A percentile compares a stretch with the other conserved stretches of the same genome.
These are phyloP conservation scores for Xanthorhoe designata DNA, from an alignment of 2,888 invertebrate genomes.

Conservation along the genomic window DNA sequence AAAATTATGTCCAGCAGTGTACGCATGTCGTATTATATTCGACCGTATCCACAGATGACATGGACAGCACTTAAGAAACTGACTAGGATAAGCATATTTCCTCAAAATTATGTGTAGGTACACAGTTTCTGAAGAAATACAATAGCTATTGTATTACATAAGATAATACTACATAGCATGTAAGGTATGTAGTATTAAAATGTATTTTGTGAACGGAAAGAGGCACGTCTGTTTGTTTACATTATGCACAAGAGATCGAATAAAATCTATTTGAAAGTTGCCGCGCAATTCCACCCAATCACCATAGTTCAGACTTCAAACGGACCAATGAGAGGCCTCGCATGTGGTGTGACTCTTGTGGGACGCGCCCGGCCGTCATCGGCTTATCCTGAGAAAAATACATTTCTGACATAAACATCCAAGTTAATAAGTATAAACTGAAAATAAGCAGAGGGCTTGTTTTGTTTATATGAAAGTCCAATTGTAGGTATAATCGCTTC, in stretches of 20 bases:
- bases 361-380: conserved; percentile 65
- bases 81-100: no score
- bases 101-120: no score
- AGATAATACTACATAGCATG: not conserved
- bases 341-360: conserved; percentile 81
- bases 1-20: no score
- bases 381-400: conserved; percentile 44
- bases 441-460: conserved; percentile 41
- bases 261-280: conserved; percentile 50
- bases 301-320: conserved; percentile 45
- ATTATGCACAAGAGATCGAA: conserved; percentile 9
- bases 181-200: not conserved
- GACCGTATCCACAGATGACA: no score
- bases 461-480: conserved; percentile 44
- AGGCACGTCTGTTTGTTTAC: conserved; percentile 17
- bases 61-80: no score
- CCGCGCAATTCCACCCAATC: conserved; percentile 69
- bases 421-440: conserved; percentile 43
- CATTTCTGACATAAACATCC: conserved; percentile 58
- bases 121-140: no score
- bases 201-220: not conserved
- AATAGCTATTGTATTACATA: no score
- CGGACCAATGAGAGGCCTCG: conserved; percentile 68
- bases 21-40: no score
- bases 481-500: conserved; percentile 52